A percentile compares a stretch with the other conserved stretches of the same genome.
Evolutionary conservation across 2,797 vertebrate genomes (phyloP).

Genomic region (Emys orbicularis): DNA sequence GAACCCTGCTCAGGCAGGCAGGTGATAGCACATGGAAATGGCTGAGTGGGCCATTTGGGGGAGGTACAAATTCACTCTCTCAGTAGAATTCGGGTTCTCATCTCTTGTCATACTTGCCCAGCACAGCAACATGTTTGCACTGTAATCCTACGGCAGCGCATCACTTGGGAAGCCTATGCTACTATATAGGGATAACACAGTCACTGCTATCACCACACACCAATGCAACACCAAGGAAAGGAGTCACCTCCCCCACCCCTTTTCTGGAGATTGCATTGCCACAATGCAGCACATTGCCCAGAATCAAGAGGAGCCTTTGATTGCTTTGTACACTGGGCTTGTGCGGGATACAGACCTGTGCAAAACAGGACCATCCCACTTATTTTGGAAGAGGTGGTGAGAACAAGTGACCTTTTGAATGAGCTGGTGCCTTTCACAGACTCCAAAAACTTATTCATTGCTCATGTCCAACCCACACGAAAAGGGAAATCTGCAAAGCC

Average conservation of each 20-base stretch:
- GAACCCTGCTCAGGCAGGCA: not conserved
- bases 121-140: fast-evolving
- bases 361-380: fast-evolving
- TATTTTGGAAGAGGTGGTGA: conserved; percentile 13
- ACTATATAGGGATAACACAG: not conserved
- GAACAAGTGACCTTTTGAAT: conserved; percentile 14
- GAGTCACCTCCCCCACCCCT: not conserved
- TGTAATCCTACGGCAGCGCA: not conserved
- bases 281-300: not conserved
- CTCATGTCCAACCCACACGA: not conserved
- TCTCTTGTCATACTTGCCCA: not conserved
- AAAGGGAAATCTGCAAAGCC: not conserved
- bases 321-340: not conserved
- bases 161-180: no score
- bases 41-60: not conserved
- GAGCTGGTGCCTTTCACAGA: not conserved
- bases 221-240: not conserved
- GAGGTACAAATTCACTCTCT: not conserved
- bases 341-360: not conserved
- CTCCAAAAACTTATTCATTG: not conserved
- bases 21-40: not conserved
- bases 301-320: fast-evolving
- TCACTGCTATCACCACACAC: not conserved
- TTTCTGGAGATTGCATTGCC: not conserved
- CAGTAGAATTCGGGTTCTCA: not conserved